Evolutionary conservation across 1,140 invertebrate species (phyloP).

Genomic region (Mya arenaria): DNA sequence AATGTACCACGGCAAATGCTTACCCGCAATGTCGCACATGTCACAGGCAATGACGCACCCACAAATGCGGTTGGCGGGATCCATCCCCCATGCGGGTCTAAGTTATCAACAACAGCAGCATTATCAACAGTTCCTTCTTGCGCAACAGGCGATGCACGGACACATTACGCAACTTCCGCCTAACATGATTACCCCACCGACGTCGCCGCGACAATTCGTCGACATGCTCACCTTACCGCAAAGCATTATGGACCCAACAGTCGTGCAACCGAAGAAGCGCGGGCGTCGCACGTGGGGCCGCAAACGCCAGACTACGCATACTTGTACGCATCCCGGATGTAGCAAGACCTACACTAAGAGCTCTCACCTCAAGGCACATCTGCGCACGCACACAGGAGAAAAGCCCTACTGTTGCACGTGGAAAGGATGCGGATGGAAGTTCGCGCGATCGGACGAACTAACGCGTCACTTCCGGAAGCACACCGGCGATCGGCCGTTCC

Average conservation of each 20-base stretch:
- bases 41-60: slow-evolving; percentile 23
- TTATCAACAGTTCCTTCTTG: slow-evolving; percentile 58
- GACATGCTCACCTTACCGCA: slow-evolving; percentile 78
- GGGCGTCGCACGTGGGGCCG: slow-evolving; percentile 83
- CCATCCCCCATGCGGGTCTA: slow-evolving; percentile 66
- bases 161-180: slow-evolving; percentile 66
- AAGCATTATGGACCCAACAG: slow-evolving; percentile 59
- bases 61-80: slow-evolving; percentile 64
- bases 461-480: slow-evolving; percentile 98
- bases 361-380: slow-evolving; percentile 88
- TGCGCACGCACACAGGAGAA: slow-evolving; percentile 84
- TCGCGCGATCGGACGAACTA: slow-evolving; percentile 97
- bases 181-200: slow-evolving; percentile 83
- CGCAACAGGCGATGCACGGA: slow-evolving; percentile 63
- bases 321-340: slow-evolving; percentile 86
- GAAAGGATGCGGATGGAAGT: slow-evolving; percentile 94
- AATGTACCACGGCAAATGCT: slow-evolving; percentile 66
- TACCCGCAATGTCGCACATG: slow-evolving; percentile 63
- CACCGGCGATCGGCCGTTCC: slow-evolving; percentile 98
- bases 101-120: slow-evolving; percentile 60
- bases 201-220: slow-evolving; percentile 82
- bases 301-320: slow-evolving; percentile 84
- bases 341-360: slow-evolving; percentile 88
- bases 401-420: slow-evolving; percentile 91
- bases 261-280: slow-evolving; percentile 77